Percentiles rank a stretch among this genome's conserved stretches.
These are phyloP conservation scores for Nebria brevicollis DNA, from an alignment of 2,888 invertebrate species.

Conservation along the genomic window DNA sequence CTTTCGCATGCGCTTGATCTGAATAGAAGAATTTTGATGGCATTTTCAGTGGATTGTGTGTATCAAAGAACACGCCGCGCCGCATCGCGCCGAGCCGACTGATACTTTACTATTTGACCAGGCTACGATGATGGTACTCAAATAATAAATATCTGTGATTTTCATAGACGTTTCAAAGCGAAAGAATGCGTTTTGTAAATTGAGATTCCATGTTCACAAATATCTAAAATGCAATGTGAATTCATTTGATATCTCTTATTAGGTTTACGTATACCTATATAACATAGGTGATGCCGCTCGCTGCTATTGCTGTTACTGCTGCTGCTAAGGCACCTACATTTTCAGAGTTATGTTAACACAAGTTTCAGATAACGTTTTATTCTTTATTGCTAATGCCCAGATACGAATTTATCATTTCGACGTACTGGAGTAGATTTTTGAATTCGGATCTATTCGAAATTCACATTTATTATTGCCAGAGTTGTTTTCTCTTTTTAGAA, in stretches of 20 bases:
- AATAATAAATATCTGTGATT: neutral
- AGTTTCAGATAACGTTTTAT: neutral
- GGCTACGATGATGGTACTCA: neutral
- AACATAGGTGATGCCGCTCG: conserved; percentile 21
- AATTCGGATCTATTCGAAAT: neutral
- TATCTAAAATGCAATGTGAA: conserved; percentile 46
- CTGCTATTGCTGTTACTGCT: neutral
- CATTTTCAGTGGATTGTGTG: neutral
- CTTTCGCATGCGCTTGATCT: conserved; percentile 5
- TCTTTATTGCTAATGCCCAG: neutral
- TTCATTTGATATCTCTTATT: conserved; percentile 43
- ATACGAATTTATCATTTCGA: conserved; percentile 1
- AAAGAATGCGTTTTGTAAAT: conserved; percentile 42
- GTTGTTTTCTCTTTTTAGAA: neutral
- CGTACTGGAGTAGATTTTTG: neutral
- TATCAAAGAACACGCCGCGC: neutral
- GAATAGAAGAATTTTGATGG: conserved; percentile 17
- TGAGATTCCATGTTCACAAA: conserved; percentile 46
- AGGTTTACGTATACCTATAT: conserved; percentile 17
- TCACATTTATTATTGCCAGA: neutral
- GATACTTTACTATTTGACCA: too few relatives aligned
- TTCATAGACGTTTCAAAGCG: conserved; percentile 37
- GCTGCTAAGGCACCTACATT: neutral
- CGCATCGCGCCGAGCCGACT: neutral
- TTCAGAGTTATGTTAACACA: neutral